Evolutionary conservation across 2,113 vertebrate genomes (phyloP), one percentile per base, ranked within the genome.

Genomic region (Amia ocellicauda): DNA sequence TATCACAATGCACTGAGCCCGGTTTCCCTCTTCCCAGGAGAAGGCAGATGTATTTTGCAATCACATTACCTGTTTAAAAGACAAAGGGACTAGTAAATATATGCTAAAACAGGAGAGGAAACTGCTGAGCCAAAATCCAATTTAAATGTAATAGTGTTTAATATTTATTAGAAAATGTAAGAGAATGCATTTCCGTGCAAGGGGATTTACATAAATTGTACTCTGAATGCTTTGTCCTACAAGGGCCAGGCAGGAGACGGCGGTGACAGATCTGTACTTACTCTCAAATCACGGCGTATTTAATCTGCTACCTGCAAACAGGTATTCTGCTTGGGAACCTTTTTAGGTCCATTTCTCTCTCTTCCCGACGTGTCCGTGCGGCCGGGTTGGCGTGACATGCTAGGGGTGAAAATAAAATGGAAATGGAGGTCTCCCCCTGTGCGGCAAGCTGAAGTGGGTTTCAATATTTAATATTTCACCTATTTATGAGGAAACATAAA

Each of bases 111-210:
- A 78, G 78, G 73, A 72, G 73, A 36, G 62, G 58, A 62, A 70
- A 75, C 69, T 71, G 69, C 73, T 64, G 74, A 67, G 52, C 73
- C 77, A 75, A 81, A 86, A 85, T 87, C 78, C 85, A 78, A 84
- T 90, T 89, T 83, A 81, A 82, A 82, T 87, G 80, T 85, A 83
- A 83, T 86, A 78, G 86, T 88, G 83, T 90, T 90, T 89, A 86
- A 89, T 90, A 90, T 90, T 89, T 87, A 89, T 90, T 87, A 86
- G 80, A 84, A 81, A 87, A 86, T 84, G 85, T 85, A 88, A 84
- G 78, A 81, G 79, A 80, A 74, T 85, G 82, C 80, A 82, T 82
- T 76, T 70, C 70, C 60, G 77, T 79, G 84, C 76, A 20, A 70
- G 62, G 11, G 88, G 83, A 89, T 90, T 89, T 84, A 78, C 88